Base-by-base conservation (phyloP, 2,888 invertebrate species). In the Macroteleia sp. region DNA sequence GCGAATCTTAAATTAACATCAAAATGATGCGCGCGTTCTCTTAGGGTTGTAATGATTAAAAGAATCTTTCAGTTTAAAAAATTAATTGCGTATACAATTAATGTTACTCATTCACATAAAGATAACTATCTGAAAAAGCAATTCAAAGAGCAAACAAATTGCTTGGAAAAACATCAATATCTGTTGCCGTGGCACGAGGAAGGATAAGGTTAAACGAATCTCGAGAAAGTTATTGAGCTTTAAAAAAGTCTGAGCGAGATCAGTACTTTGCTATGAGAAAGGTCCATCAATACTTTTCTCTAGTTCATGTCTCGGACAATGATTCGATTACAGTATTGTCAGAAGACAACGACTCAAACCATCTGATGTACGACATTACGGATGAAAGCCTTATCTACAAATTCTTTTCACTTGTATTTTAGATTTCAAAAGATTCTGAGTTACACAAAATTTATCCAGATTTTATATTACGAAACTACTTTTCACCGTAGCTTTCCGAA, bases 251-350 rank as follows among this genome's bases (percentile, higher is more conserved):
- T 34, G 46, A 62, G 75, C 61, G 62, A 62, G 75, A 67, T 67
- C 69, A 48, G 54, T 62, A 75, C 56, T 75, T 36, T 22, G 41
- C 54, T 69, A 62, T 75, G 62, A 56, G 69, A 46, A 56, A 62
- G 56, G 56, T 56, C 75, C 66, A 75, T 75, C 75, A 69, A 76
- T 76, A 76, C 62, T 54, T 6, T 25, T 62, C 50, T 57, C 28
- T 28, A 32, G 56, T 48, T 50, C 50, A 69, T 54, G 76, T 52
- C 62, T 64, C 64, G 69, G 69, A 69, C 69, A 67, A 67, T 67
- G 61, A 75, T 75, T 75, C 75, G 56, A 75, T 75, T 59, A 69
- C 48, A 67, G 75, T 62, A 75, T 67, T 75, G 75, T 75, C 62
- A 67, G 62, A 75, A 61, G 39, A 75, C 75, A 75, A 62, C 46